phyloP scores from a whole-genome alignment of 2,888 invertebrate genomes.

The Cerastis rubricosa region DNA sequence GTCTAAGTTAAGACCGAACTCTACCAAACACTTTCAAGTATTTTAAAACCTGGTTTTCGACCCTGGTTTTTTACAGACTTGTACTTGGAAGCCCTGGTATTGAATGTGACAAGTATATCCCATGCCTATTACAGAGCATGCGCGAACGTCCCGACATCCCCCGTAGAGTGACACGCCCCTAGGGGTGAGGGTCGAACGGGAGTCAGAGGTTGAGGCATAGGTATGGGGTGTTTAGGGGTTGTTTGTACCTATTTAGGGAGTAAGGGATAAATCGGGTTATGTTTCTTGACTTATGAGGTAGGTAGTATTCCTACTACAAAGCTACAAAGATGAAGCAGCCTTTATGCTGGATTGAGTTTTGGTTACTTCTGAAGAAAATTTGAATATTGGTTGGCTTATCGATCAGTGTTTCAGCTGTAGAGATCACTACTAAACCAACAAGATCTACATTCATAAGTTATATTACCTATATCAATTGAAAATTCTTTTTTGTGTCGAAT shows the following conservation, averaged over 20 bases:
- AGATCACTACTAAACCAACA: neutral
- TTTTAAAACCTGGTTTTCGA: too few relatives aligned
- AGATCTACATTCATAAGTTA: neutral
- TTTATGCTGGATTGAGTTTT: neutral
- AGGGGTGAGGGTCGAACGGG: slow-evolving; percentile 69
- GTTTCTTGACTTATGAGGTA: slow-evolving; percentile 5
- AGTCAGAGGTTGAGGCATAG: slow-evolving; percentile 67
- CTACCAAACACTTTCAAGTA: too few relatives aligned
- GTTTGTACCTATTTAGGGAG: slow-evolving; percentile 43
- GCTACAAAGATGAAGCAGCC: neutral
- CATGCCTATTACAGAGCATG: too few relatives aligned
- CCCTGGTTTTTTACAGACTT: too few relatives aligned
- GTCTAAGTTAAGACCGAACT: too few relatives aligned
- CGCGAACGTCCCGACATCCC: slow-evolving; percentile 77
- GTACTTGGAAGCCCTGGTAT: too few relatives aligned
- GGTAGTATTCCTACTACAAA: slow-evolving; percentile 13
- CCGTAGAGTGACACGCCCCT: slow-evolving; percentile 82
- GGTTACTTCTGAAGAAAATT: neutral
- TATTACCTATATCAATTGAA: neutral
- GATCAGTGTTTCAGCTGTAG: neutral
- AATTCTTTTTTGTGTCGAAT: neutral
- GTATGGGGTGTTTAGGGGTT: slow-evolving; percentile 41
- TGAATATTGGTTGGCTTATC: neutral
- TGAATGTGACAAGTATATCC: too few relatives aligned
- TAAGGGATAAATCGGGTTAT: slow-evolving; percentile 32